Base-by-base conservation (phyloP, 2,797 vertebrate genomes). In the Eospalax fontanierii region DNA sequence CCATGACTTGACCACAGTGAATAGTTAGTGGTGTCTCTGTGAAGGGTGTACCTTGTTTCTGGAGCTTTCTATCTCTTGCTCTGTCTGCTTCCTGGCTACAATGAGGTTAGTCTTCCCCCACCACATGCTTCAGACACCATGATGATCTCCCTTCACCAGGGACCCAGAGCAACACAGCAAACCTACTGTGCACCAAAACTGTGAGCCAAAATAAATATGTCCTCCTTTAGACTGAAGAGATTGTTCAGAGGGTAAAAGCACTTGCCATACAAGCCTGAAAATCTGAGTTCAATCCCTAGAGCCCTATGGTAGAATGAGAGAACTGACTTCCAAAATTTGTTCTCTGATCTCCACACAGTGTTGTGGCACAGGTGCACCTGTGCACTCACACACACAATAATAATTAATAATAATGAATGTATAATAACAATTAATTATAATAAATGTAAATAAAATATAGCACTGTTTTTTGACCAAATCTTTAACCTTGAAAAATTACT, bases 401-500 rank as follows among this genome's bases (percentile, higher is more conserved):
- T n/a, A n/a, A n/a, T n/a, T n/a, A n/a, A n/a, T n/a, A n/a, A n/a
- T n/a, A n/a, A n/a, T n/a, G n/a, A n/a, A n/a, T n/a, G n/a, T n/a
- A n/a, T n/a, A n/a, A n/a, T n/a, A n/a, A n/a, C n/a, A n/a, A n/a
- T n/a, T n/a, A n/a, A n/a, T n/a, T n/a, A n/a, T n/a, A n/a, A n/a
- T n/a, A 35, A 30, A 4, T 19, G 57, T 70, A 57, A 85, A 30
- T 61, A 88, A 91, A 89, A 63, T 80, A 71, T 94, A 80, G 18
- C 35, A 92, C 6, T 81, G 26, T 38, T 70, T n/a, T 19, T 35
- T 85, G 19, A 28, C 61, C 73, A 87, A 87, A 24, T 59, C n/a
- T 68, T 63, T 33, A 61, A 66, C n/a, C 59, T 93, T 90, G 63
- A 50, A 33, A 84, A 90, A 83, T 86, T 35, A 76, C 68, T 65